Evolutionary conservation across 1,140 invertebrate genomes (phyloP).

Genomic region (Micrasema longulum): DNA sequence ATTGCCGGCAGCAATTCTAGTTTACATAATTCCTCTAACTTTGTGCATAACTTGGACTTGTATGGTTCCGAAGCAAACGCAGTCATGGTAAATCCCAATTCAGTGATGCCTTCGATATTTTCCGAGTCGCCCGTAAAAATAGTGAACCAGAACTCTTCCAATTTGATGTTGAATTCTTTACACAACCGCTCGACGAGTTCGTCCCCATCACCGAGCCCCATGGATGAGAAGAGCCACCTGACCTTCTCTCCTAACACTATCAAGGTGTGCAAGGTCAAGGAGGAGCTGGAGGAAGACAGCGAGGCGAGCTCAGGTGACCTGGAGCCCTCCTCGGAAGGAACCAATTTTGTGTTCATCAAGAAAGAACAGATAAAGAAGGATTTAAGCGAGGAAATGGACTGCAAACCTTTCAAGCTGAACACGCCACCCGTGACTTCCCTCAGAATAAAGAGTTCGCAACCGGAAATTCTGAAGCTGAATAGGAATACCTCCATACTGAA

Average conservation of each 20-base stretch:
- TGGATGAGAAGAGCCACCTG: conserved; percentile 73
- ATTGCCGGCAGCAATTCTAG: conserved; percentile 70
- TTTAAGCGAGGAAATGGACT: conserved; percentile 66
- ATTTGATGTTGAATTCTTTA: conserved; percentile 63
- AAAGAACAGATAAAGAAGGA: conserved; percentile 71
- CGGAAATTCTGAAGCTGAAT: conserved; percentile 64
- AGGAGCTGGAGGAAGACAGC: conserved; percentile 57
- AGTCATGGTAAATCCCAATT: conserved; percentile 84
- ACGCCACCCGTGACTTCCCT: conserved; percentile 57
- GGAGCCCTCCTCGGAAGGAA: conserved; percentile 54
- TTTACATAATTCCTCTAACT: conserved; percentile 69
- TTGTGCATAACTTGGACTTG: conserved; percentile 79
- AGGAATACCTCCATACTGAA: conserved; percentile 67
- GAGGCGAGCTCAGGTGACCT: conserved; percentile 21
- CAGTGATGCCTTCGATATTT: conserved; percentile 75
- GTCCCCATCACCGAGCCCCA: conserved; percentile 63
- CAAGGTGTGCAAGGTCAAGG: conserved; percentile 68
- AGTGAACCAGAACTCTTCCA: conserved; percentile 65
- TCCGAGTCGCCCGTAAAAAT: conserved; percentile 67
- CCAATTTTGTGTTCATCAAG: conserved; percentile 65
- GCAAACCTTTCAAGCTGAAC: conserved; percentile 57
- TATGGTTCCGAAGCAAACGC: conserved; percentile 78
- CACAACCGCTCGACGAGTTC: conserved; percentile 59
- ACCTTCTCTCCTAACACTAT: conserved; percentile 74
- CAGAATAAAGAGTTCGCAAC: conserved; percentile 62